A percentile compares a stretch with the other conserved stretches of the same genome.
phyloP scores from a whole-genome alignment of 1,140 invertebrate species.

The Drosophila mayri region DNA sequence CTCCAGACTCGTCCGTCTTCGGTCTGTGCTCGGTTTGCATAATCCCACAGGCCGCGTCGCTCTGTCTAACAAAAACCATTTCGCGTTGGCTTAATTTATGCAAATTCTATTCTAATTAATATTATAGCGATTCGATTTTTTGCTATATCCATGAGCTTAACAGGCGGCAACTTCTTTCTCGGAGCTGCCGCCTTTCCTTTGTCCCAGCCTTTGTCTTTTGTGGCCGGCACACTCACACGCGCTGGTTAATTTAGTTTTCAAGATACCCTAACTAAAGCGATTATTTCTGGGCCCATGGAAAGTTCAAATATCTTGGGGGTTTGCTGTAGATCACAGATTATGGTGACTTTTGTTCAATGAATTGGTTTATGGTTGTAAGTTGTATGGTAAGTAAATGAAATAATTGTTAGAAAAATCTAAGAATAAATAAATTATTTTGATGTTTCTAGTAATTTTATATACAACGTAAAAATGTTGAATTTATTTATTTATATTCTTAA shows the following conservation, averaged over 20 bases:
- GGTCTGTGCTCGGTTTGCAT: slow-evolving; percentile 34
- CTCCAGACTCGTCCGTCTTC: slow-evolving; percentile 8
- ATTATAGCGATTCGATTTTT: slow-evolving; percentile 60
- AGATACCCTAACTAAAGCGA: slow-evolving; percentile 32
- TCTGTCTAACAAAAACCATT: slow-evolving; percentile 76
- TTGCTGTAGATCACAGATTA: background rate
- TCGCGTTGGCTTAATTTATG: slow-evolving; percentile 67
- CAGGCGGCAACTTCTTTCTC: slow-evolving; percentile 67
- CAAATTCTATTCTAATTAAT: slow-evolving; percentile 82
- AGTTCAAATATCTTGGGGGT: background rate
- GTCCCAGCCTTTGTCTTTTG: slow-evolving; percentile 16
- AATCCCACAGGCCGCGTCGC: slow-evolving; percentile 62
- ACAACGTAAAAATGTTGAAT: no score
- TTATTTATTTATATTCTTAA: no score
- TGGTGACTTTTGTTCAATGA: no score
- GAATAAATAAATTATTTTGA: no score
- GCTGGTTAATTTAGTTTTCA: slow-evolving; percentile 66
- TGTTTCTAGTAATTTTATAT: no score
- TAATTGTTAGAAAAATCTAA: no score
- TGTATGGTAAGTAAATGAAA: no score
- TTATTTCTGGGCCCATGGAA: background rate
- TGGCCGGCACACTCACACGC: slow-evolving; percentile 47
- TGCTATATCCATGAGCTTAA: slow-evolving; percentile 31
- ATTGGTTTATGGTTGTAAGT: background rate
- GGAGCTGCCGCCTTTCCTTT: slow-evolving; percentile 59